Base-by-base conservation (phyloP, 2,888 invertebrate genomes). In the Pseudococcus jackbeardsleyi region DNA sequence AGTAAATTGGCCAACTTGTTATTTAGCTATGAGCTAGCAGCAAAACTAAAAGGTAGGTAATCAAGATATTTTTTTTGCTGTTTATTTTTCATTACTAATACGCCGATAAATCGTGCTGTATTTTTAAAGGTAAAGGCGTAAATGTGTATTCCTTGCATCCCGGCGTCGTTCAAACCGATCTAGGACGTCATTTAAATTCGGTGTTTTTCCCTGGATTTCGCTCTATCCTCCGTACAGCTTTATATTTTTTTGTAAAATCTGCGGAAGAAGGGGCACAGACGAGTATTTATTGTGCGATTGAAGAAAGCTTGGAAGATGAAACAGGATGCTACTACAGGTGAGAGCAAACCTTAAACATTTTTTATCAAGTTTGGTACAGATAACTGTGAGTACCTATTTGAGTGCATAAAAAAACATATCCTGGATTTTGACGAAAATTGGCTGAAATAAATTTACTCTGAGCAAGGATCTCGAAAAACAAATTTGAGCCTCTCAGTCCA, bases 191-290 rank as follows among this genome's bases (percentile, higher is more conserved):
- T 92, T 90, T 94, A 89, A 92, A 94, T 90, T 91, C 92, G 0
- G 91, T 92, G 0, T 82, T 93, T 89, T 94, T 93, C 91, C 91
- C 91, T 84, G 94, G 94, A 1, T 92, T 93, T 0, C 91, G 92
- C 15, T 90, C 90, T 59, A 64, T 93, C 0, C 91, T 93, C 68
- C 91, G 92, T 3, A 89, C 91, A 17, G 0, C 90, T 46, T 88
- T 90, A 22, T 91, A 91, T 1, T 89, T 91, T n/a, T 0, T 89
- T 64, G 91, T 94, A 89, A 94, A 95, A 91, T 92, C 92, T 2
- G 93, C 94, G 0, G 93, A 93, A 90, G 93, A 93, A 89, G 96
- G 96, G 5, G 95, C 96, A 0, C 96, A 96, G 91, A 96, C 96
- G 0, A 93, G 94, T 0, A 93, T 96, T 88, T 94, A 96, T 91